phyloP scores from a whole-genome alignment of 2,113 vertebrate species.

The Neotoma lepida region DNA sequence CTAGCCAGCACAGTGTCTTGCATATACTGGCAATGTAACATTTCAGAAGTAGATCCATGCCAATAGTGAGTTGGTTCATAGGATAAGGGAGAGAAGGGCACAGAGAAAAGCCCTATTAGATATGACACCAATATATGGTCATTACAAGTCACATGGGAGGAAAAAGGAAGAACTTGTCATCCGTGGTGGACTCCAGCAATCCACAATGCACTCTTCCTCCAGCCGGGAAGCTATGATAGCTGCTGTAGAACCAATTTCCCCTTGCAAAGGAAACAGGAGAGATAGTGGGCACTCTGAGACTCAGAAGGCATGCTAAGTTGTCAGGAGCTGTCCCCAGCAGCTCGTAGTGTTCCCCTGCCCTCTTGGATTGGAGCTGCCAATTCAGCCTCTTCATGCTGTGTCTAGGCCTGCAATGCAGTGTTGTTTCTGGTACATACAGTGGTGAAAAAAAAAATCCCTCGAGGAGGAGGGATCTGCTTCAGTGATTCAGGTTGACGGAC shows the following conservation, averaged over 20 bases:
- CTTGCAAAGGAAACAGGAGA: constrained; percentile 24
- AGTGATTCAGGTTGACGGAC: background rate
- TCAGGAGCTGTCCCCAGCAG: constrained; percentile 9
- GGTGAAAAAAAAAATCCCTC: background rate
- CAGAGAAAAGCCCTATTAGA: background rate
- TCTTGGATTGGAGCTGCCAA: background rate
- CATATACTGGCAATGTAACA: background rate
- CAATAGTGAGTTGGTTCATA: background rate
- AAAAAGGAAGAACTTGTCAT: constrained; percentile 23
- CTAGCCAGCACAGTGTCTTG: background rate
- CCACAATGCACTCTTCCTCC: constrained; percentile 10
- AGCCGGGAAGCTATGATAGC: background rate
- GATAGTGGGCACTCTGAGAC: constrained; percentile 28
- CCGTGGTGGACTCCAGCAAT: constrained; percentile 5
- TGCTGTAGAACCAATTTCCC: constrained; percentile 43
- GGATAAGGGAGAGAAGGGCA: background rate
- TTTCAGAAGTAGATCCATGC: background rate
- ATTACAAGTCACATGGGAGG: background rate
- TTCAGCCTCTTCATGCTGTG: constrained; percentile 21
- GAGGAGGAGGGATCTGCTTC: background rate
- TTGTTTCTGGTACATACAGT: background rate
- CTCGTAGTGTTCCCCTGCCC: background rate
- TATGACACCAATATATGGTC: background rate
- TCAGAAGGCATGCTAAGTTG: constrained; percentile 5
- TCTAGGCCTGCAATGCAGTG: background rate